phyloP scores from a whole-genome alignment of 1,140 invertebrate species.

The Bombus difficillimus region DNA sequence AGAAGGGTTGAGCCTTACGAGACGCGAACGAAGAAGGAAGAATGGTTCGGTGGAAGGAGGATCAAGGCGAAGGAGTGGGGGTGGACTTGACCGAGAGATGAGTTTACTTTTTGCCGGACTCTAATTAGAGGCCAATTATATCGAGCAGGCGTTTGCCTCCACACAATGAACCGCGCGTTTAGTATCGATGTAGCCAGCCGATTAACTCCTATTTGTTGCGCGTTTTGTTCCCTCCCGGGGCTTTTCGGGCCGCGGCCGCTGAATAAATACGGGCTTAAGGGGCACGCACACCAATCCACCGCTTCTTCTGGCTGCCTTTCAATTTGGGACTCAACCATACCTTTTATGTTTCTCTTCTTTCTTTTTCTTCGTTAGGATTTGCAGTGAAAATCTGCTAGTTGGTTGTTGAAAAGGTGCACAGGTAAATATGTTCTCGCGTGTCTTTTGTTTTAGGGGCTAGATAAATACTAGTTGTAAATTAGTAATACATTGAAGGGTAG shows the following conservation, averaged over 20 bases:
- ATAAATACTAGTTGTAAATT: not conserved
- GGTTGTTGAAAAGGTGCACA: not conserved
- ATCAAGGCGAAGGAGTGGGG: not conserved
- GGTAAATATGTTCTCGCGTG: fast-evolving
- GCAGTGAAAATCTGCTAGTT: not conserved
- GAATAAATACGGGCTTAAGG: constrained; percentile 73
- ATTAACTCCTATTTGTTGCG: constrained; percentile 75
- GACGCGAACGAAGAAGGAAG: constrained; percentile 21
- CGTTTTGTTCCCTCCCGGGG: constrained; percentile 71
- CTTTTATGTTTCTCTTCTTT: not conserved
- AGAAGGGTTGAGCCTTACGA: constrained; percentile 35
- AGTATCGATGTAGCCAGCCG: constrained; percentile 72
- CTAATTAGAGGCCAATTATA: constrained; percentile 78
- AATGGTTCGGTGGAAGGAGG: constrained; percentile 8
- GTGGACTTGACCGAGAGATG: constrained; percentile 53
- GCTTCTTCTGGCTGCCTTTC: not conserved
- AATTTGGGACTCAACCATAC: not conserved
- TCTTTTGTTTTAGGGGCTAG: not conserved
- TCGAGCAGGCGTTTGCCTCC: constrained; percentile 75
- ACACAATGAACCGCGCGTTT: constrained; percentile 75
- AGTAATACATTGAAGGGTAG: too few relatives aligned
- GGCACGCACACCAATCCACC: constrained; percentile 49
- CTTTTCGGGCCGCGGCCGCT: constrained; percentile 56
- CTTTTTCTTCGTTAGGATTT: not conserved
- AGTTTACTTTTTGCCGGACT: constrained; percentile 74